Conservation (phyloP, 1,140 invertebrate genomes). For the Phocides pigmalion region DNA sequence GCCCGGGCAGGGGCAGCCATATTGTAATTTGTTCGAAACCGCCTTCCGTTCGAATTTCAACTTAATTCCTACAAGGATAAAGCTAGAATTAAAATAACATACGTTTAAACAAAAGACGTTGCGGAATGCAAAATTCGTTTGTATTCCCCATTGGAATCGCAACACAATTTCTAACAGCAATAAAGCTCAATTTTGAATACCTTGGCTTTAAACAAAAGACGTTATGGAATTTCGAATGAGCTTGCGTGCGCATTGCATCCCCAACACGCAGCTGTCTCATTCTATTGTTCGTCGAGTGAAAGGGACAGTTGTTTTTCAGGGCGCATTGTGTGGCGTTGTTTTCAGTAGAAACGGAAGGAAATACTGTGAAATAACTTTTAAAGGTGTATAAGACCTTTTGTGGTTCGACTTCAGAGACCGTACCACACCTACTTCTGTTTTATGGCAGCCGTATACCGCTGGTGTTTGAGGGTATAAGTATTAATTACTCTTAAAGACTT, state of each 20-base stretch:
- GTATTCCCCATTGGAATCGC: slow-evolving; percentile 3
- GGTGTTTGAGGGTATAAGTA: too few relatives aligned
- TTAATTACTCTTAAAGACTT: too few relatives aligned
- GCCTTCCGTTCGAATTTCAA: slow-evolving; percentile 1
- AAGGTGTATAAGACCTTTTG: too few relatives aligned
- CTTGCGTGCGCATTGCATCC: slow-evolving; percentile 40
- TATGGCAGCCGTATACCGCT: too few relatives aligned
- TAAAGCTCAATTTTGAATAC: slow-evolving; percentile 5
- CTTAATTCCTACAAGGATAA: not conserved
- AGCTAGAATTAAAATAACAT: slow-evolving; percentile 6
- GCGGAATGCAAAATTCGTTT: too few relatives aligned
- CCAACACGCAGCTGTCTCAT: slow-evolving; percentile 23
- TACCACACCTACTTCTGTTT: too few relatives aligned
- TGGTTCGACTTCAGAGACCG: too few relatives aligned
- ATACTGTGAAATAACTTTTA: not conserved
- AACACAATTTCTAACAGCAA: not conserved
- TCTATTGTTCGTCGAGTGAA: slow-evolving; percentile 23
- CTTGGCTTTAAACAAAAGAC: slow-evolving; percentile 12
- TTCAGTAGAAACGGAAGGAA: slow-evolving; percentile 26
- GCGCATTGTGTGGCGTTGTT: not conserved
- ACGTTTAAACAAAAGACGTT: slow-evolving; percentile 15
- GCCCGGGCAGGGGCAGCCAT: not conserved
- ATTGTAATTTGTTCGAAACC: slow-evolving; percentile 4
- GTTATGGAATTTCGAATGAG: slow-evolving; percentile 30
- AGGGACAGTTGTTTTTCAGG: slow-evolving; percentile 27